These are phyloP conservation scores for Misgurnus mizolepis DNA, from an alignment of 2,113 vertebrate genomes.

Conservation along the genomic window DNA sequence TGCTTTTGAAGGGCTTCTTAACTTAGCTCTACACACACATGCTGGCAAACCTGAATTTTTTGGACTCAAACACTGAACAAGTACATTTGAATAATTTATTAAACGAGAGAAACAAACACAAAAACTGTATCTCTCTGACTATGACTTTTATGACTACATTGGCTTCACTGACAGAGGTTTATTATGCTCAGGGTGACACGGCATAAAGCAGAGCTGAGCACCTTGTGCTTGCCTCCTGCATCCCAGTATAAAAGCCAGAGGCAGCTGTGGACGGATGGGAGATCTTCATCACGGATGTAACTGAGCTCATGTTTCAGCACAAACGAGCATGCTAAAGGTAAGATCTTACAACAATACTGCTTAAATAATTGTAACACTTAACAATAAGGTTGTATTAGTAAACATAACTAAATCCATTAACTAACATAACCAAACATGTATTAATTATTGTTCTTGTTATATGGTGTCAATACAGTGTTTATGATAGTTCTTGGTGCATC, in stretches of 20 bases:
- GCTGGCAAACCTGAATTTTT: constrained; percentile 61
- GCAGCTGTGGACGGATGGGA: constrained; percentile 15
- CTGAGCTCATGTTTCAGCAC: neutral
- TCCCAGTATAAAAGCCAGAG: constrained; percentile 48
- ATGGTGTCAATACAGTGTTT: too few species aligned
- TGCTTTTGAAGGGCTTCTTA: constrained; percentile 69
- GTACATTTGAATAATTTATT: constrained; percentile 28
- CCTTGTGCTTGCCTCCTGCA: constrained; percentile 34
- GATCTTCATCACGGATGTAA: constrained; percentile 2
- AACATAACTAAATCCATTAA: too few species aligned
- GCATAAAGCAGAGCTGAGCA: constrained; percentile 19
- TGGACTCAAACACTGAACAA: constrained; percentile 49
- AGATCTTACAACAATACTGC: neutral
- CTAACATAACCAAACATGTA: too few species aligned
- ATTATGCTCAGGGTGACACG: neutral
- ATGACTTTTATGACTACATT: neutral
- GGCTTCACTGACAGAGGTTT: neutral
- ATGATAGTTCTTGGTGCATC: too few species aligned
- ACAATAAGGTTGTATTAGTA: too few species aligned
- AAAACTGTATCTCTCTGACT: neutral
- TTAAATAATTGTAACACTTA: too few species aligned
- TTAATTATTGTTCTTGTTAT: too few species aligned
- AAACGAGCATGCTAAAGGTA: constrained; percentile 2
- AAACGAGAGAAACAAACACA: constrained; percentile 14
- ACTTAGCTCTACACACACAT: constrained; percentile 66